Conservation (phyloP, 2,888 invertebrate genomes). For the Athalia rosae region DNA sequence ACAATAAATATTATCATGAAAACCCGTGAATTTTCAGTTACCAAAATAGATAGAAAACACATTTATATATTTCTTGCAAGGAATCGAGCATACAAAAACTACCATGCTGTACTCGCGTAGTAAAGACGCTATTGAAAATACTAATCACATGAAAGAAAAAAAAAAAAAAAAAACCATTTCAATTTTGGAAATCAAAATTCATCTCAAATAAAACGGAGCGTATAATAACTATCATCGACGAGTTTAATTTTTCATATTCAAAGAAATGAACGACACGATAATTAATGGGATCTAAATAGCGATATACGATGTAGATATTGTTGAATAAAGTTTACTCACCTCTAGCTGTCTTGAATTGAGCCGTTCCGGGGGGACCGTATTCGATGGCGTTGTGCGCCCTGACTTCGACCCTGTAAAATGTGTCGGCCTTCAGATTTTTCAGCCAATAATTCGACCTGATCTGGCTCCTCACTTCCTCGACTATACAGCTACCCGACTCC, state of each 20-base stretch:
- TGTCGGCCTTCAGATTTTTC: constrained; percentile 83
- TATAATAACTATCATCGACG: constrained; percentile 3
- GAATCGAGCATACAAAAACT: too few relatives aligned
- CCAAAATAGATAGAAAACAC: constrained; percentile 8
- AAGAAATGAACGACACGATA: not conserved
- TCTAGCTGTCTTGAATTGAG: constrained; percentile 89
- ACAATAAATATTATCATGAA: too few relatives aligned
- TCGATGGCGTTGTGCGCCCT: constrained; percentile 92
- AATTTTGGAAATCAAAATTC: too few relatives aligned
- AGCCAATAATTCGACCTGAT: constrained; percentile 82
- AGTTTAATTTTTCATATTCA: not conserved
- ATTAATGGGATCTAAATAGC: constrained; percentile 11
- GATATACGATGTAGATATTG: constrained; percentile 73
- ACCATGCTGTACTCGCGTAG: too few relatives aligned
- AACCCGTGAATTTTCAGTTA: not conserved
- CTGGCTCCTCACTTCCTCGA: constrained; percentile 78
- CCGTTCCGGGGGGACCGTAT: constrained; percentile 84
- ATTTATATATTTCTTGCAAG: not conserved
- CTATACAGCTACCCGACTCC: constrained; percentile 76
- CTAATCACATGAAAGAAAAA: too few relatives aligned
- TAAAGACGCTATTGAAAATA: too few relatives aligned
- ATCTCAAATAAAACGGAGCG: not conserved
- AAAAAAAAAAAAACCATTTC: too few relatives aligned
- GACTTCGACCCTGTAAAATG: constrained; percentile 89
- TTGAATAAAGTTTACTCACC: constrained; percentile 81